A percentile compares a stretch with the other conserved stretches of the same genome.
These are phyloP conservation scores for Tortrix viridana DNA, from an alignment of 2,888 invertebrate species.

Conservation along the genomic window DNA sequence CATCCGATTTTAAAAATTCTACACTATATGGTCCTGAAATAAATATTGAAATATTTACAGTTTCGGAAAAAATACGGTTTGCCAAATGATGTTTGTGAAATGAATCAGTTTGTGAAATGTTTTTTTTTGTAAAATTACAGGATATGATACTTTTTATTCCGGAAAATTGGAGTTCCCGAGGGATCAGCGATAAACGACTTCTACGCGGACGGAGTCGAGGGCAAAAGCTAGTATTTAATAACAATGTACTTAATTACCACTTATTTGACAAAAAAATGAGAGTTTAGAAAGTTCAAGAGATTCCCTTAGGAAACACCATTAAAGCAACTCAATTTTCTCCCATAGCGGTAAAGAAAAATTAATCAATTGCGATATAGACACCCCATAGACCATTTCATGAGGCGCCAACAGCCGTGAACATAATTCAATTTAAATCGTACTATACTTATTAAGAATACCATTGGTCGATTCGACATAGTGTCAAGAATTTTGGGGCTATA, in stretches of 20 bases:
- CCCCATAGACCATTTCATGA: conserved; percentile 80
- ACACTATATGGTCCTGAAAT: too few species aligned
- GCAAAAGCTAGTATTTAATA: too few species aligned
- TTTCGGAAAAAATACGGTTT: too few species aligned
- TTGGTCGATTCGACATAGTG: conserved; percentile 69
- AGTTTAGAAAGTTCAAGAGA: conserved; percentile 26
- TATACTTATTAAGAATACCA: conserved; percentile 68
- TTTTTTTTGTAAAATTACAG: too few species aligned
- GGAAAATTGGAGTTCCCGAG: too few species aligned
- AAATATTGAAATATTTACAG: too few species aligned
- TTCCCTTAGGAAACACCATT: conserved; percentile 39
- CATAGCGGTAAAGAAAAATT: conserved; percentile 72
- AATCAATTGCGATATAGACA: conserved; percentile 72
- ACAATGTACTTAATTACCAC: not conserved
- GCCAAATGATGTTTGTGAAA: too few species aligned
- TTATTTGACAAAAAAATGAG: not conserved
- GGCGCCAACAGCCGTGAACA: conserved; percentile 73
- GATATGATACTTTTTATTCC: too few species aligned
- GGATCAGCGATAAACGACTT: too few species aligned
- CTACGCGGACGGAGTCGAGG: too few species aligned
- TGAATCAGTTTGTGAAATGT: too few species aligned
- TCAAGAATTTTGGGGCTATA: conserved; percentile 71
- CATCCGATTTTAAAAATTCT: too few species aligned
- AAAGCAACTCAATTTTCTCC: conserved; percentile 55
- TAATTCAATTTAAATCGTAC: conserved; percentile 81